These are phyloP conservation scores for Oncorhynchus clarkii DNA, from an alignment of 2,113 vertebrate species.

Conservation along the genomic window DNA sequence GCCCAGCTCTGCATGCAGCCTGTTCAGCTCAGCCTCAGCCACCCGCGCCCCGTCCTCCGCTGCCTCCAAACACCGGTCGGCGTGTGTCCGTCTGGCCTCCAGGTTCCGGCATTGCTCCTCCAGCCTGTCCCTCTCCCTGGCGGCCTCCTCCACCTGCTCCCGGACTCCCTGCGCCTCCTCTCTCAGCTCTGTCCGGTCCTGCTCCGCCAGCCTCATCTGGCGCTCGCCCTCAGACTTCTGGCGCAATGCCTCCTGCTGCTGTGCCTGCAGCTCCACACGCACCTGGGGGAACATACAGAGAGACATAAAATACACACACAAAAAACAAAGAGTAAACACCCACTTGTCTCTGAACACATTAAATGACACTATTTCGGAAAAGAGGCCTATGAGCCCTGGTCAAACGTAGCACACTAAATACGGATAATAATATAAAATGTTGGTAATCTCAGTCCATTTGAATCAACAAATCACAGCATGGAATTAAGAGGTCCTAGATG, in stretches of 20 bases:
- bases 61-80: slow-evolving; percentile 30
- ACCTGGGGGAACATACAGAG: background rate
- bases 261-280: background rate
- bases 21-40: slow-evolving; percentile 38
- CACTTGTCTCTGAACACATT: too few species aligned
- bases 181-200: background rate
- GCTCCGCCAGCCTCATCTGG: background rate
- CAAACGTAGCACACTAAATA: too few species aligned
- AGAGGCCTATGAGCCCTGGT: too few species aligned
- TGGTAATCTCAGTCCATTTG: too few species aligned
- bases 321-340: too few species aligned
- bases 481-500: too few species aligned
- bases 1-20: slow-evolving; percentile 54
- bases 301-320: too few species aligned
- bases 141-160: slow-evolving; percentile 65
- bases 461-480: too few species aligned
- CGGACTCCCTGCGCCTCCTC: slow-evolving; percentile 54
- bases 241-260: too few species aligned
- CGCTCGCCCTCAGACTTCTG: background rate
- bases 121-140: slow-evolving; percentile 66
- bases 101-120: slow-evolving; percentile 65
- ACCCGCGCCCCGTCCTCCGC: background rate
- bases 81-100: slow-evolving; percentile 71
- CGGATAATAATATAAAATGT: too few species aligned
- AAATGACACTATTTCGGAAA: too few species aligned